A percentile compares a stretch with the other conserved stretches of the same genome.
These are phyloP conservation scores for Psittacula echo DNA, from an alignment of 2,797 vertebrate genomes.

Conservation along the genomic window DNA sequence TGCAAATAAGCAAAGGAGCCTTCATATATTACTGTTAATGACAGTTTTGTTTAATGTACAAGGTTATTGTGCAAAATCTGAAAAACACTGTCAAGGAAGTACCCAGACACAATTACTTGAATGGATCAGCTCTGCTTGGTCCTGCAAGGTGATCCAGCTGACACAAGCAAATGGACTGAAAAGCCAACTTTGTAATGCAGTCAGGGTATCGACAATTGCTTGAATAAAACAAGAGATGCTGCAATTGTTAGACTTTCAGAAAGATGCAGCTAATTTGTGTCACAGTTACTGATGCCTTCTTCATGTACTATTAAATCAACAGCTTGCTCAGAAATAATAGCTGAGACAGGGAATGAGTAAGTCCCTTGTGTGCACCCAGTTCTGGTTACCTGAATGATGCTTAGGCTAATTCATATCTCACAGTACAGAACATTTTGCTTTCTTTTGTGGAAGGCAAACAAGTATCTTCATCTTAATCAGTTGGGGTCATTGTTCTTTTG, in stretches of 20 bases:
- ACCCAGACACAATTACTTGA: not conserved
- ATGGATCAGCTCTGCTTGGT: not conserved
- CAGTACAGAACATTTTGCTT: not conserved
- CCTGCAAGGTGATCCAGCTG: not conserved
- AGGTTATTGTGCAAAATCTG: not conserved
- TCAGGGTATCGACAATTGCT: not conserved
- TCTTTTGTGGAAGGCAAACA: not conserved
- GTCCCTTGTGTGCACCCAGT: not conserved
- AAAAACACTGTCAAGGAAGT: not conserved
- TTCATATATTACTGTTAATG: not conserved
- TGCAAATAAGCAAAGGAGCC: not conserved
- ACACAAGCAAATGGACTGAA: not conserved
- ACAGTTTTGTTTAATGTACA: not conserved
- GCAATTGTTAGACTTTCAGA: constrained; percentile 1
- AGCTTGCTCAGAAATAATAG: constrained; percentile 4
- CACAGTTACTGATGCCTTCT: not conserved
- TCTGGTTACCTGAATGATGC: not conserved
- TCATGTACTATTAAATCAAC: constrained; percentile 17
- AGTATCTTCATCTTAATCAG: not conserved
- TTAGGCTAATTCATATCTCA: not conserved
- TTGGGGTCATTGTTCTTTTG: not conserved
- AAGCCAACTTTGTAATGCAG: not conserved
- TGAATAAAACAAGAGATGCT: not conserved
- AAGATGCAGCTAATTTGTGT: constrained; percentile 9
- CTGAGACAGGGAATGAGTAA: not conserved